Conservation (phyloP, 2,113 vertebrate species). For the Coptodon rendalli region DNA sequence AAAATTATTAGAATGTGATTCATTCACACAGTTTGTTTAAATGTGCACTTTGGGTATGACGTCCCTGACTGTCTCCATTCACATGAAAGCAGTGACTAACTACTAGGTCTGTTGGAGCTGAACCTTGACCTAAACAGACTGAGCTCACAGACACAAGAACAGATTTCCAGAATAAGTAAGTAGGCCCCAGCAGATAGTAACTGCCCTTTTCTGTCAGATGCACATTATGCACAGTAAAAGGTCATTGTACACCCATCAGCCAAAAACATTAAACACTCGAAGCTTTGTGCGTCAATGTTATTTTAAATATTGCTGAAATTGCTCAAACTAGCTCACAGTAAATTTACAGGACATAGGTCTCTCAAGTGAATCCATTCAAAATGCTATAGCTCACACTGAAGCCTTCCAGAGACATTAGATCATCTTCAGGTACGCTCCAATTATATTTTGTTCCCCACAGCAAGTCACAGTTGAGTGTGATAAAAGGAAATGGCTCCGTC, state of each 20-base stretch:
- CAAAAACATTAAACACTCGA: background rate
- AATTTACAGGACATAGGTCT: background rate
- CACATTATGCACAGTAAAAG: background rate
- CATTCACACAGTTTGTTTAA: constrained; percentile 22
- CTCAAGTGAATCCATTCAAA: background rate
- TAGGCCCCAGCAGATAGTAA: background rate
- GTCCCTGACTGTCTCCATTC: constrained; percentile 1
- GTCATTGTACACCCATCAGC: background rate
- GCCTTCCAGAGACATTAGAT: background rate
- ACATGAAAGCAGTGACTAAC: constrained; percentile 34
- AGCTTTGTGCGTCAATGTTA: background rate
- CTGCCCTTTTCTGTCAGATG: background rate
- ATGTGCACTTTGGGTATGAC: constrained; percentile 9
- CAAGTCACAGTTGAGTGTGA: background rate
- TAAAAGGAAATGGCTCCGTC: background rate
- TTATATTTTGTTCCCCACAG: background rate
- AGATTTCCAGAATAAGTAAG: constrained; percentile 1
- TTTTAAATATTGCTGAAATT: background rate
- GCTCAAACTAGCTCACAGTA: background rate
- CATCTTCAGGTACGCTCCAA: background rate
- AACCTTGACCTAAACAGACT: constrained; percentile 27
- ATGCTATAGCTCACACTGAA: background rate
- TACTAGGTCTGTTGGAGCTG: constrained; percentile 3
- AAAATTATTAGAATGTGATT: constrained; percentile 31
- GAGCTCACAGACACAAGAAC: background rate